phyloP scores from a whole-genome alignment of 2,113 vertebrate genomes.

The Cyprinodon variegatus region DNA sequence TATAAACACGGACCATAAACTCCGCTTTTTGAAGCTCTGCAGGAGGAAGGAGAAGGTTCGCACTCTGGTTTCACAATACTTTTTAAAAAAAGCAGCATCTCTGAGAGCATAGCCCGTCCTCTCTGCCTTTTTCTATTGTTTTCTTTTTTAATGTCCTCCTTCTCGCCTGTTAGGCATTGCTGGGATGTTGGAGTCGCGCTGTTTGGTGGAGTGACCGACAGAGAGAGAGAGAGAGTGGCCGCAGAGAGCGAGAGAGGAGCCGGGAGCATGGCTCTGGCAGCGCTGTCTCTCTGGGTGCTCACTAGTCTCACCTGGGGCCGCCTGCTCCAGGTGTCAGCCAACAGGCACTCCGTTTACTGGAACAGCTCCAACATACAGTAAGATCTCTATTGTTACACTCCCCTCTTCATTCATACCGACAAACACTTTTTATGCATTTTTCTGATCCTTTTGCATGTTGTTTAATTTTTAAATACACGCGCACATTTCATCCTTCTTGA shows the following conservation, averaged over 20 bases:
- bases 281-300: conserved; percentile 77
- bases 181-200: conserved; percentile 76
- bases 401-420: not conserved
- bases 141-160: not conserved
- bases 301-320: conserved; percentile 81
- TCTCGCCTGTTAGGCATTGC: conserved; percentile 61
- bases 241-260: conserved; percentile 57
- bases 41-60: conserved; percentile 31
- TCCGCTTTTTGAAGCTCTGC: conserved; percentile 32
- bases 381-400: conserved; percentile 42
- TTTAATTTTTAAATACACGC: not conserved
- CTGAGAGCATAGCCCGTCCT: not conserved
- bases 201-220: conserved; percentile 69
- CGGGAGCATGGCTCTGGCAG: conserved; percentile 80
- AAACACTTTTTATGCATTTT: not conserved
- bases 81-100: conserved; percentile 29
- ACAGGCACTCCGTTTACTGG: conserved; percentile 93
- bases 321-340: conserved; percentile 81
- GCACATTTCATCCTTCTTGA: not conserved
- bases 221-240: conserved; percentile 57
- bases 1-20: conserved; percentile 43
- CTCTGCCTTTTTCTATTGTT: not conserved
- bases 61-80: conserved; percentile 46
- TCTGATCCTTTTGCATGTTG: not conserved
- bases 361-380: conserved; percentile 97